phyloP scores from a whole-genome alignment of 2,797 vertebrate genomes.

The Streptopelia turtur region DNA sequence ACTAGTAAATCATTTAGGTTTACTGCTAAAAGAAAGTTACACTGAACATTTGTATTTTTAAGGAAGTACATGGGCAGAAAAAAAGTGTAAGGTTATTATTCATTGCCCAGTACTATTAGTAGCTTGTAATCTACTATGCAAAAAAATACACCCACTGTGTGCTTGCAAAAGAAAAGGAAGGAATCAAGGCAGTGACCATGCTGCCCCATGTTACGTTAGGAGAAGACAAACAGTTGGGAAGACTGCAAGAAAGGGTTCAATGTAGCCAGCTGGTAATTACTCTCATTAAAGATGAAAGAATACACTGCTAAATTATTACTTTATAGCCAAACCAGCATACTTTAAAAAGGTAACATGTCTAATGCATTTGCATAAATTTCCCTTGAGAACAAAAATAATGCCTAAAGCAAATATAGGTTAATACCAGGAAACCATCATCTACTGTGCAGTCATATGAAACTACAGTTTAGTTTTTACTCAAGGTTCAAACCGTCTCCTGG shows the following conservation, averaged over 20 bases:
- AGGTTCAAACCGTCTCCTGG: not conserved
- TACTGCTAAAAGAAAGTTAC: not conserved
- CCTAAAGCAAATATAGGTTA: not conserved
- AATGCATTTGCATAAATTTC: not conserved
- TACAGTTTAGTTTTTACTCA: not conserved
- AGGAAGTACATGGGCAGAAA: not conserved
- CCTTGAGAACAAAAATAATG: not conserved
- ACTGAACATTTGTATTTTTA: not conserved
- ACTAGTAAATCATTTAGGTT: not conserved
- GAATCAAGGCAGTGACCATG: not conserved
- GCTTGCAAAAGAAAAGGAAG: not conserved
- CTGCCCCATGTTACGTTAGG: not conserved
- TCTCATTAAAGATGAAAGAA: not conserved
- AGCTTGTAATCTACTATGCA: not conserved
- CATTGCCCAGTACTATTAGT: not conserved
- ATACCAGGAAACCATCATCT: not conserved
- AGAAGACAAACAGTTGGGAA: not conserved
- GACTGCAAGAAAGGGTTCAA: not conserved
- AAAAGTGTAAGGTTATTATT: not conserved
- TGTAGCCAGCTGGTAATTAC: not conserved
- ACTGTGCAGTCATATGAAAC: not conserved
- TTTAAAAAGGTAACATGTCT: not conserved
- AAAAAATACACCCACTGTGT: not conserved
- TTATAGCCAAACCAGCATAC: not conserved
- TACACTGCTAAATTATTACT: not conserved